Base-by-base conservation (phyloP, 2,797 vertebrate genomes). In the Natrix natrix region DNA sequence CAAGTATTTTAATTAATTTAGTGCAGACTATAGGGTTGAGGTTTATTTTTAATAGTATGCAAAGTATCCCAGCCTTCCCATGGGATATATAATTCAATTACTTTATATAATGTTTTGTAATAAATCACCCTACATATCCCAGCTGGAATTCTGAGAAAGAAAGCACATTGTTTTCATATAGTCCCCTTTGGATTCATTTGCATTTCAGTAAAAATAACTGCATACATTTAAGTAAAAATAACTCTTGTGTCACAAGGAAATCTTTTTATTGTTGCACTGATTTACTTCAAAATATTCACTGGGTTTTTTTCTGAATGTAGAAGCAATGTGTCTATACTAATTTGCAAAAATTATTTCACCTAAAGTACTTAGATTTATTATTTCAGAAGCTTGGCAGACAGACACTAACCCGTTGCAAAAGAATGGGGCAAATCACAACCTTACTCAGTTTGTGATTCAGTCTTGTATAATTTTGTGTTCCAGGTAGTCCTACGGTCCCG, bases 1-100 rank as follows among this genome's bases (percentile, higher is more conserved):
- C 90, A 96, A 93, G 57, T 91, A 90, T 93, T 95, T 91, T 97
- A 97, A 98, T 98, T 98, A 98, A 98, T 98, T 97, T 95, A 97
- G 95, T 92, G 93, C 95, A 96, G 95, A 96, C 97, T 92, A 94
- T 89, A 94, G 97, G 17, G 97, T 97, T 97, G 92, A 94, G 96
- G 12, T 22, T 89, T 89, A 96, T 92, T 96, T 96, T 95, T 97
- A 95, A 95, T 96, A 98, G 87, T 94, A 95, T 96, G 32, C 91
- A 96, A 95, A 93, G 87, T 96, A 95, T 97, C 89, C 89, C 32
- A 57, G 93, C 92, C 93, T 96, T 97, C 96, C 95, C 95, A 88
- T 96, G 96, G 93, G 97, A 97, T 94, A 88, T 94, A 96, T 96
- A 97, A 98, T 97, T 97, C 96, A 97, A 97, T 98, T 97, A 97